Base-by-base conservation (phyloP, 2,888 invertebrate genomes). In the Dasysyrphus tricinctus region DNA sequence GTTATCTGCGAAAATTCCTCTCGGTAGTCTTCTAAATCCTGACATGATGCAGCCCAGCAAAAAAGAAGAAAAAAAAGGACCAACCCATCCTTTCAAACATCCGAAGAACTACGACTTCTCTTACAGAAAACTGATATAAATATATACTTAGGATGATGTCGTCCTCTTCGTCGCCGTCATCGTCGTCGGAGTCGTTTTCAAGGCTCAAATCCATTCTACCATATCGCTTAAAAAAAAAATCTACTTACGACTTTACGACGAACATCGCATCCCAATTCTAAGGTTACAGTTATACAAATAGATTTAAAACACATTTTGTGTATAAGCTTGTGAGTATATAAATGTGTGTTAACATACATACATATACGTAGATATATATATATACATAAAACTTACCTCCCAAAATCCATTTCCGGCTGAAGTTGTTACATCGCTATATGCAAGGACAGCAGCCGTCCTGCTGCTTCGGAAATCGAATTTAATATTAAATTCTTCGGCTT, bases 401-500 rank as follows among this genome's bases (percentile, higher is more conserved):
- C 97, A 98, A 92, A 96, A 97, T 88, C 97, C 96, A 92, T 94
- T 94, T 88, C 96, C 96, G 88, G 94, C 94, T 57, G 95, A 94
- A 72, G 95, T 95, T 89, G 94, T 94, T 61, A 97, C 96, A 91
- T 96, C 96, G 90, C 97, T 97, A 81, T 97, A 97, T 73, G 97
- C 97, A 88, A 98, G 93, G 59, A 97, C 96, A 39, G 97, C 97
- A 93, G 96, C 95, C 88, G 95, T 96, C 90, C 96, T 95, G 90
- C 95, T 96, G 79, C 96, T 97, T 93, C 97, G 97, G 93, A 97
- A 98, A 92, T 97, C 96, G 93, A 98, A 97, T 91, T 95, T 95
- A 89, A 98, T 93, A 92, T 95, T 95, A 88, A 98, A 94, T 89
- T 94, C 95, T 89, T 96, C 94, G 47, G 94, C 95, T 89, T 95